These are phyloP conservation scores for Reinhardtius hippoglossoides DNA, from an alignment of 2,113 vertebrate genomes.

Conservation along the genomic window DNA sequence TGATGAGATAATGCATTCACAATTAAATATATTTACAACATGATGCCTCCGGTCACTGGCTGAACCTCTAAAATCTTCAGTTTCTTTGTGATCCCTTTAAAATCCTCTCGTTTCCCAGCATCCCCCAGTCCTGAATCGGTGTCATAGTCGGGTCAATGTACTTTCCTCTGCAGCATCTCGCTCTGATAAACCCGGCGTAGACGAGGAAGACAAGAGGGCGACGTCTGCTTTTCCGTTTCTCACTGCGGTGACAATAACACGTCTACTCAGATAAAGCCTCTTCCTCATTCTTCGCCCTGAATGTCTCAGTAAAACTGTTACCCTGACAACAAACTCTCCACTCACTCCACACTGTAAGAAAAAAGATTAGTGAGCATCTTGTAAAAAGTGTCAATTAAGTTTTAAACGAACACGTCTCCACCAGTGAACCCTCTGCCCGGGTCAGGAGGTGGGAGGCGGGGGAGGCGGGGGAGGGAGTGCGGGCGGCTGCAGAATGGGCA, in stretches of 20 bases:
- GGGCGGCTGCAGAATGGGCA: no score
- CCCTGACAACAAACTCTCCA: slow-evolving; percentile 41
- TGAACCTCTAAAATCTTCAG: no score
- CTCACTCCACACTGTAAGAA: background rate
- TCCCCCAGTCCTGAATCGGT: background rate
- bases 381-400: slow-evolving; percentile 20
- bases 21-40: no score
- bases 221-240: background rate
- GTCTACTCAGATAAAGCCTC: slow-evolving; percentile 5
- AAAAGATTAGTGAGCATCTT: background rate
- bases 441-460: background rate
- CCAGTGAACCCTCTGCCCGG: background rate
- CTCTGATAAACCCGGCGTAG: slow-evolving; percentile 2
- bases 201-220: background rate
- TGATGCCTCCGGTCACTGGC: no score
- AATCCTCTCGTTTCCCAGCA: background rate
- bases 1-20: no score
- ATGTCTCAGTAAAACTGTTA: slow-evolving; percentile 16
- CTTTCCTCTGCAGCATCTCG: background rate
- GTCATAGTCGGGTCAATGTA: background rate
- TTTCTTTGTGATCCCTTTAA: background rate
- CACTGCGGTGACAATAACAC: background rate
- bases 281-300: background rate
- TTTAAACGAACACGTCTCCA: no score
- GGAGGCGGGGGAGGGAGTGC: no score